Evolutionary conservation across 2,888 invertebrate genomes (phyloP).

Genomic region (Molorchus minor): DNA sequence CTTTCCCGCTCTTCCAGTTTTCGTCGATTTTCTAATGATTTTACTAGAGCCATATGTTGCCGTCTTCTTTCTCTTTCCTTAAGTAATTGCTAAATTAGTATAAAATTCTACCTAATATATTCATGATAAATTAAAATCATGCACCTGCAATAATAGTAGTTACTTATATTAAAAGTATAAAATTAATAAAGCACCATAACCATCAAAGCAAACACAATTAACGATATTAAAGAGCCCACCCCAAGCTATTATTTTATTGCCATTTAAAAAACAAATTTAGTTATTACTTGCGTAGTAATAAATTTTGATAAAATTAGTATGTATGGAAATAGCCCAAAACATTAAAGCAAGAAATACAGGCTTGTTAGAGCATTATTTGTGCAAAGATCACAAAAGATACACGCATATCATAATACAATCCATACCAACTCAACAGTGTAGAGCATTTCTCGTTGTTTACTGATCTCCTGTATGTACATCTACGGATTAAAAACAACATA

Average conservation of each 20-base stretch:
- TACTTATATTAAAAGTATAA: constrained; percentile 10
- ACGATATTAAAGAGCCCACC: not conserved
- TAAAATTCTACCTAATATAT: not conserved
- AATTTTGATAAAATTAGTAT: too few species aligned
- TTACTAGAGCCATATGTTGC: constrained; percentile 89
- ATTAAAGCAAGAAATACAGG: constrained; percentile 1
- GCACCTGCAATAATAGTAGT: not conserved
- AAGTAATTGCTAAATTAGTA: not conserved
- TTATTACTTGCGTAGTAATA: too few species aligned
- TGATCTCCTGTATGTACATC: constrained; percentile 91
- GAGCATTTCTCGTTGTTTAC: constrained; percentile 84
- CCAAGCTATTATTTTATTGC: not conserved
- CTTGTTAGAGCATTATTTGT: constrained; percentile 15
- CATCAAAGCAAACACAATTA: not conserved
- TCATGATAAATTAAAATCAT: constrained; percentile 5
- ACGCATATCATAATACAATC: constrained; percentile 51
- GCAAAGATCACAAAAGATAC: constrained; percentile 8
- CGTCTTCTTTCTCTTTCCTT: constrained; percentile 89
- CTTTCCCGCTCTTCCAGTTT: constrained; percentile 87
- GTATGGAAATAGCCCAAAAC: too few species aligned
- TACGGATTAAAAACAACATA: constrained; percentile 67
- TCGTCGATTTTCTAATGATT: constrained; percentile 85
- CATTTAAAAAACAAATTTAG: too few species aligned
- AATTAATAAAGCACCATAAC: constrained; percentile 23
- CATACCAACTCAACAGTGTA: constrained; percentile 86